Evolutionary conservation across 2,797 vertebrate species (phyloP), one percentile per base, ranked within the genome.

Genomic region (Enteromius paludinosus): DNA sequence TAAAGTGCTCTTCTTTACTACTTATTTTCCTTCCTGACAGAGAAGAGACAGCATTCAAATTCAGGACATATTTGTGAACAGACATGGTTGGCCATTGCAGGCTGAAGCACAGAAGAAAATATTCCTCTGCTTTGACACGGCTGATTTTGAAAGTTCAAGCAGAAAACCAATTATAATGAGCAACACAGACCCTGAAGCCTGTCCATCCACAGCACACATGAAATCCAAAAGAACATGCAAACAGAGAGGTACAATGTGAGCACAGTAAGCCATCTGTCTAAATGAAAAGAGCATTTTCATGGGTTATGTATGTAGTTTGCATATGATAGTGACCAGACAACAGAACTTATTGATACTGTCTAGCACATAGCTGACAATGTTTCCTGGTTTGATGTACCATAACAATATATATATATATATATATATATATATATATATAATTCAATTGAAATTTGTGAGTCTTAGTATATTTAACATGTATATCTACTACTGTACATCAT

Each of bases 141-240:
- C 95, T 96, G 95, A 96, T 96, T 96, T 96, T 94, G 94, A 96
- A 96, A 95, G 94, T 96, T 97, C 94, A 96, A 95, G 95, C 95
- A 96, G 95, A 96, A 97, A 96, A 96, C 94, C 90, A 95, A 95
- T 95, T 96, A 95, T 96, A 95, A 94, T 92, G 93, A 95, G 95
- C 95, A 96, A 91, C 90, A 92, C 92, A 94, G 94, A 95, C 94
- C 95, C 94, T 3, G 92, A 90, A 95, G 94, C 93, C 94, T 93
- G 92, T 94, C 92, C 93, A 92, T 96, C 94, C 94, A 93, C 91
- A 92, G 49, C 54, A 49, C 79, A 93, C 70, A 79, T 54, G 76
- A 73, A 89, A 69, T 77, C 43, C 68, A 75, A 86, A 38, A 69
- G 79, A 68, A 68, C 35, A 14, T 87, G 85, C 65, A 43, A 54